Percentiles rank a stretch among this genome's conserved stretches.
phyloP scores from a whole-genome alignment of 2,888 invertebrate genomes.

The Melanostoma scalare region DNA sequence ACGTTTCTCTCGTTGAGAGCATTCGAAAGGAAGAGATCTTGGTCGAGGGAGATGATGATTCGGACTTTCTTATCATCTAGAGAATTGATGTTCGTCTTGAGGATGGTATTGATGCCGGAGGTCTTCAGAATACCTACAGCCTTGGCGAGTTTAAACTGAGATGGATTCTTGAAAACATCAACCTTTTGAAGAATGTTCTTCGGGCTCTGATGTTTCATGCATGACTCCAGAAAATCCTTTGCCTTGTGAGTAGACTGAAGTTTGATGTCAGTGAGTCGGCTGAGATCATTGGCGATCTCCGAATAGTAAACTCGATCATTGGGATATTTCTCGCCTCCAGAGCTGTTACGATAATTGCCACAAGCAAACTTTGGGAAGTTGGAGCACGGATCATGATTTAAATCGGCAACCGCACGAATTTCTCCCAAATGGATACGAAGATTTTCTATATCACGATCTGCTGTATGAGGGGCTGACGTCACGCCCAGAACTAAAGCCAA shows the following conservation, averaged over 20 bases:
- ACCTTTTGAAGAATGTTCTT: slow-evolving; percentile 62
- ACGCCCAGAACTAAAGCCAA: slow-evolving; percentile 18
- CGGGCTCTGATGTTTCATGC: slow-evolving; percentile 52
- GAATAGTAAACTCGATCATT: slow-evolving; percentile 64
- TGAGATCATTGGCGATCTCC: slow-evolving; percentile 55
- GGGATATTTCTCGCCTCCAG: slow-evolving; percentile 51
- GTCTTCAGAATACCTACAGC: slow-evolving; percentile 59
- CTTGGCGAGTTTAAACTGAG: slow-evolving; percentile 49
- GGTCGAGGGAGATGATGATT: slow-evolving; percentile 46
- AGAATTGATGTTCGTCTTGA: slow-evolving; percentile 48
- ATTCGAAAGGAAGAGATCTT: slow-evolving; percentile 55
- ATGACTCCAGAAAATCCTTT: slow-evolving; percentile 65
- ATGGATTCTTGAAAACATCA: slow-evolving; percentile 56
- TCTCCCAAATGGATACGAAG: slow-evolving; percentile 54
- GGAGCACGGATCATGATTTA: slow-evolving; percentile 49
- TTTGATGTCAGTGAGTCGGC: slow-evolving; percentile 48
- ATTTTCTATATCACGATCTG: slow-evolving; percentile 43
- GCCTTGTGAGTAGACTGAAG: slow-evolving; percentile 55
- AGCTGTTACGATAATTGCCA: slow-evolving; percentile 47
- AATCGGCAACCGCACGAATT: slow-evolving; percentile 56
- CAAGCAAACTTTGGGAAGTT: slow-evolving; percentile 66
- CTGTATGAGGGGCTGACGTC: slow-evolving; percentile 3
- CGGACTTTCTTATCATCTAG: slow-evolving; percentile 53
- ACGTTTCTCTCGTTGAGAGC: slow-evolving; percentile 46
- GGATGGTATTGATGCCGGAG: slow-evolving; percentile 58